A percentile compares a stretch with the other conserved stretches of the same genome.
Evolutionary conservation across 2,113 vertebrate species (phyloP).

Genomic region (Forbesichthys papilliferus): DNA sequence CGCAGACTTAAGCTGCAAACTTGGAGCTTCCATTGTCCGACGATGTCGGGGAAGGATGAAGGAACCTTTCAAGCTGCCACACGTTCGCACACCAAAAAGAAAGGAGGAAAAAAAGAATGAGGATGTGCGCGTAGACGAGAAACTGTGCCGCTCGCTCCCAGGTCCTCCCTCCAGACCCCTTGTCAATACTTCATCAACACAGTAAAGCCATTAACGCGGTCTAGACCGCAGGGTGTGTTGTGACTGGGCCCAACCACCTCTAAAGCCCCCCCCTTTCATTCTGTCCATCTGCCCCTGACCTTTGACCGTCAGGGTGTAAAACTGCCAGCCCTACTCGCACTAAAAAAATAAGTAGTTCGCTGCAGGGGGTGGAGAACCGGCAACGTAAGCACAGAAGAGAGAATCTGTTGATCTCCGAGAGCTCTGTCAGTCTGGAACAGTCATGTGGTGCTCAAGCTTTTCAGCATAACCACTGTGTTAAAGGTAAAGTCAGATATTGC

Average conservation of each 20-base stretch:
- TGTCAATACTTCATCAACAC: slow-evolving; percentile 75
- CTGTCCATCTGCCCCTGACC: slow-evolving; percentile 65
- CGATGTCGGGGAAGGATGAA: slow-evolving; percentile 16
- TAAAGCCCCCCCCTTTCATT: slow-evolving; percentile 64
- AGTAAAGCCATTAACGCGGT: slow-evolving; percentile 75
- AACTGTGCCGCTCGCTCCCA: slow-evolving; percentile 41
- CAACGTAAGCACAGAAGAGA: no score
- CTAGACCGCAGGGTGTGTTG: slow-evolving; percentile 74
- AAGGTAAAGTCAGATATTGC: no score
- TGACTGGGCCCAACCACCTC: slow-evolving; percentile 54
- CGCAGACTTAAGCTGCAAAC: slow-evolving; percentile 42
- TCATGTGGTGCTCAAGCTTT: no score
- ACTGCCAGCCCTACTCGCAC: slow-evolving; percentile 38
- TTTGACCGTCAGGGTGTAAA: slow-evolving; percentile 60
- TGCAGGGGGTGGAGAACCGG: no score
- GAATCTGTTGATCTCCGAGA: no score
- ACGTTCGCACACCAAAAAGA: slow-evolving; percentile 19
- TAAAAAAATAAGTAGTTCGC: background rate
- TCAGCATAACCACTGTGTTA: no score
- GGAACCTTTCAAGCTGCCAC: slow-evolving; percentile 31
- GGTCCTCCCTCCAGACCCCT: slow-evolving; percentile 58
- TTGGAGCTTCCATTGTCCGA: slow-evolving; percentile 40
- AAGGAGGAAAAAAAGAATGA: slow-evolving; percentile 17
- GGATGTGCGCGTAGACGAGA: slow-evolving; percentile 38
- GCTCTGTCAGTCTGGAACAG: no score